Evolutionary conservation across 2,888 invertebrate genomes (phyloP), one percentile per base, ranked within the genome.

Genomic region (Byasa hedistus): DNA sequence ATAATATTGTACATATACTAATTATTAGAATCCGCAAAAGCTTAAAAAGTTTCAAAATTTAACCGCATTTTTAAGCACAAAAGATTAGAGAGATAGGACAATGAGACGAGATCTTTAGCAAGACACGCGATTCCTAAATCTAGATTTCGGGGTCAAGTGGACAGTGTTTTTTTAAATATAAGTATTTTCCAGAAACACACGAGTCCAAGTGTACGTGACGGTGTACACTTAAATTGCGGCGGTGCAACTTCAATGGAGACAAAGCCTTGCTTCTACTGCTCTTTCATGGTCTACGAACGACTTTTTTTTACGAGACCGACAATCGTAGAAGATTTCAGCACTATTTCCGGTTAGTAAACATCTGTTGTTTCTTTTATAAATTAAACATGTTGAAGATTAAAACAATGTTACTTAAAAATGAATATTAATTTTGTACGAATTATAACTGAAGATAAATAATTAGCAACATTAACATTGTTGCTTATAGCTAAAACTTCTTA

Each of bases 61-160:
- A 22, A 24, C 21, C 22, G 21, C 57, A 66, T 39, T 66, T 39
- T 61, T 39, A 57, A 61, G 57, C 23, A 51, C 56, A n/a, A 48
- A 52, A 66, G 65, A 61, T 66, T 51, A 24, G 36, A 66, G 65
- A 66, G 61, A 69, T 69, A 10, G 59, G 60, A 55, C 57, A 73
- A 74, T 78, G 79, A 81, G 85, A 87, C 88, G 86, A 66, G 65
- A 61, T 57, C 61, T 65, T 65, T 61, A 61, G 27, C 55, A 36
- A 57, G 57, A 62, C 88, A 85, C 85, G 82, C 81, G 79, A 84
- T 81, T 81, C 81, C 80, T 78, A 82, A 82, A 83, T 85, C 83
- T 85, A 87, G 87, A 87, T 88, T 82, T 82, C n/a, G 79, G 79
- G 77, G 78, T 78, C 75, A 79, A 82, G 82, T 77, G 78, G 75